Conservation (phyloP, 2,797 vertebrate genomes). For the Epinephelus coioides region DNA sequence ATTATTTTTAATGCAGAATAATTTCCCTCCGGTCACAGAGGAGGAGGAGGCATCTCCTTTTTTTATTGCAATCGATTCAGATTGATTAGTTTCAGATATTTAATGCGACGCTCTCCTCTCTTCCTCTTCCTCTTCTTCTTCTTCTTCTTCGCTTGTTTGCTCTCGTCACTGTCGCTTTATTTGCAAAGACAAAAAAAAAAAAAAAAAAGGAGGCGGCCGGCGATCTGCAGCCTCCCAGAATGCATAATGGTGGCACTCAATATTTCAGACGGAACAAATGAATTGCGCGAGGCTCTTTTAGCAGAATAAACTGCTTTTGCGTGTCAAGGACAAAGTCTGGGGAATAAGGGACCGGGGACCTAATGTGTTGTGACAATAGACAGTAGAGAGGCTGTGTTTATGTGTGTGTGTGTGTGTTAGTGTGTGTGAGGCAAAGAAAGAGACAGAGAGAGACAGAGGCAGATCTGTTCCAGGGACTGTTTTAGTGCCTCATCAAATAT, state of each 20-base stretch:
- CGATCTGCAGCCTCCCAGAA: constrained; percentile 20
- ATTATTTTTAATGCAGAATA: constrained; percentile 55
- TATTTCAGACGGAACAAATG: constrained; percentile 77
- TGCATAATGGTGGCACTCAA: constrained; percentile 52
- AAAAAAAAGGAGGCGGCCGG: neutral
- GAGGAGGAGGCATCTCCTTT: neutral
- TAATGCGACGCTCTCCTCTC: neutral
- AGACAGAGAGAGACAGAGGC: constrained; percentile 58
- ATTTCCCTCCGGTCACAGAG: constrained; percentile 33
- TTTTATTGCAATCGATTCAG: constrained; percentile 37
- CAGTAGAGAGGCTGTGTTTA: constrained; percentile 31
- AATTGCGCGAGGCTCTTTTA: constrained; percentile 72
- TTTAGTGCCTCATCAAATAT: constrained; percentile 91
- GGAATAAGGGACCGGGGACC: constrained; percentile 65
- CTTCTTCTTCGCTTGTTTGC: neutral
- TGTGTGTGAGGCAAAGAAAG: constrained; percentile 24
- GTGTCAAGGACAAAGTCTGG: constrained; percentile 71
- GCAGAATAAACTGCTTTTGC: constrained; percentile 78
- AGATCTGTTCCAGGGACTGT: constrained; percentile 87
- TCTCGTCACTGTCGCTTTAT: constrained; percentile 29
- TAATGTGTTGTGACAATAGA: constrained; percentile 76
- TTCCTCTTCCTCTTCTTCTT: neutral
- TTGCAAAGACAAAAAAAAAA: neutral
- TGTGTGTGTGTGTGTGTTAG: constrained; percentile 28
- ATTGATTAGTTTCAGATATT: constrained; percentile 59